Percentiles rank a stretch among this genome's conserved stretches.
Evolutionary conservation across 2,888 invertebrate genomes (phyloP).

Genomic region (Lottia scabra): DNA sequence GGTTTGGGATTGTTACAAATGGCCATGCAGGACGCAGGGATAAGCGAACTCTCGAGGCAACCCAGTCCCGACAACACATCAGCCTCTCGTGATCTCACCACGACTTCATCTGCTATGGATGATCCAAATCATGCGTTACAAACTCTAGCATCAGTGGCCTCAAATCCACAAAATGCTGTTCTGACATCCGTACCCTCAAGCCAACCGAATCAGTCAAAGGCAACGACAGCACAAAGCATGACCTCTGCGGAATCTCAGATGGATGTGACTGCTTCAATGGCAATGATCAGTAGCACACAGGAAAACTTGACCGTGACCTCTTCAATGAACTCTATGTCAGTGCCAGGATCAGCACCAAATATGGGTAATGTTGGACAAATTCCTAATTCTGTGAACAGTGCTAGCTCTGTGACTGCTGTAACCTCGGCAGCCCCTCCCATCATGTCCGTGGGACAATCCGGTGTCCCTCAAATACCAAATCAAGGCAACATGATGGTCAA

Average conservation of each 20-base stretch:
- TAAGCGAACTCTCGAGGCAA: slow-evolving; percentile 26
- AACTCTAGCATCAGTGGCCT: slow-evolving; percentile 55
- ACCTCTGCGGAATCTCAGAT: slow-evolving; percentile 17
- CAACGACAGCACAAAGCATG: slow-evolving; percentile 18
- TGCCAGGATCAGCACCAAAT: neutral
- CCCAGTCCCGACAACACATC: slow-evolving; percentile 16
- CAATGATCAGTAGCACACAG: neutral
- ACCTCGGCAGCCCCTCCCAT: slow-evolving; percentile 32
- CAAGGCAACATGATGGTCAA: slow-evolving; percentile 37
- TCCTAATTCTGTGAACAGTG: neutral
- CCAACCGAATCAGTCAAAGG: neutral
- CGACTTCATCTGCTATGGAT: slow-evolving; percentile 1
- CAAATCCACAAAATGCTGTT: slow-evolving; percentile 43
- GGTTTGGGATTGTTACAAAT: slow-evolving; percentile 50
- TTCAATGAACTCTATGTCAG: slow-evolving; percentile 9
- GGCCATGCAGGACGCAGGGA: slow-evolving; percentile 60
- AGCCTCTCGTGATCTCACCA: neutral
- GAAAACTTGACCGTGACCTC: slow-evolving; percentile 22
- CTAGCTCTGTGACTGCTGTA: slow-evolving; percentile 15
- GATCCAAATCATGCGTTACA: slow-evolving; percentile 42
- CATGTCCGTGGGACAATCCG: slow-evolving; percentile 41
- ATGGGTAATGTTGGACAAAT: too few species aligned
- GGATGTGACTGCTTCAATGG: slow-evolving; percentile 28
- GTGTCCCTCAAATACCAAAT: slow-evolving; percentile 22
- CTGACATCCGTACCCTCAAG: slow-evolving; percentile 11